Conservation (phyloP, 2,113 vertebrate genomes). For the Austrofundulus limnaeus region DNA sequence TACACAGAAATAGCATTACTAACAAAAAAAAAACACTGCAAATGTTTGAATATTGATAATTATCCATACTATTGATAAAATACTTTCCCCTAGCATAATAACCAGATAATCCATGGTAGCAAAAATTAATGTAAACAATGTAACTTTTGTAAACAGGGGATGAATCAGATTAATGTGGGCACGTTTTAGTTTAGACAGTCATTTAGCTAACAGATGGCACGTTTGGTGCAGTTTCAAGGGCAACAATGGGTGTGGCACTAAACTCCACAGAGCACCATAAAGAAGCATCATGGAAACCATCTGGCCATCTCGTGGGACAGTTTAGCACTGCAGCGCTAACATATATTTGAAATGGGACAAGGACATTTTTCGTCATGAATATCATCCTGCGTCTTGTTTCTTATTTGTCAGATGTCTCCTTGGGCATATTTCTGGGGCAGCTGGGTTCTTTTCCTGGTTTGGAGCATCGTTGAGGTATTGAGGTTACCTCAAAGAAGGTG, state of each 20-base stretch:
- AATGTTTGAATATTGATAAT: too few species aligned
- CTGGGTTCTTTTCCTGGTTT: constrained; percentile 41
- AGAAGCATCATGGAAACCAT: constrained; percentile 33
- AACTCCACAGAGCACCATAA: constrained; percentile 14
- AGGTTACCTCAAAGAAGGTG: constrained; percentile 51
- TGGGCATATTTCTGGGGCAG: constrained; percentile 39
- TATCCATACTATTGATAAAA: too few species aligned
- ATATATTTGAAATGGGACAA: constrained; percentile 20
- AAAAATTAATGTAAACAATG: constrained; percentile 17
- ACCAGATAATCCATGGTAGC: constrained; percentile 15
- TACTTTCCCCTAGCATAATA: constrained; percentile 3
- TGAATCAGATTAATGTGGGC: constrained; percentile 26
- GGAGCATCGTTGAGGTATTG: constrained; percentile 50
- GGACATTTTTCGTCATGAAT: constrained; percentile 28
- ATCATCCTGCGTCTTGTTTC: constrained; percentile 8
- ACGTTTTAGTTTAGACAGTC: constrained; percentile 15
- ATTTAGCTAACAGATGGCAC: constrained; percentile 51
- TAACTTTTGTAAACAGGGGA: constrained; percentile 33
- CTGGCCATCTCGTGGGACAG: constrained; percentile 27
- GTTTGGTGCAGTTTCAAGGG: constrained; percentile 24
- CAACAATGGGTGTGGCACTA: constrained; percentile 16
- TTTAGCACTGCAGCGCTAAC: constrained; percentile 9
- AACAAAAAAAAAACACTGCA: too few species aligned
- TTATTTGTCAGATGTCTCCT: constrained; percentile 40
- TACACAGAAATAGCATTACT: too few species aligned